phyloP scores from a whole-genome alignment of 2,797 vertebrate species.

The Halcyon badia region DNA sequence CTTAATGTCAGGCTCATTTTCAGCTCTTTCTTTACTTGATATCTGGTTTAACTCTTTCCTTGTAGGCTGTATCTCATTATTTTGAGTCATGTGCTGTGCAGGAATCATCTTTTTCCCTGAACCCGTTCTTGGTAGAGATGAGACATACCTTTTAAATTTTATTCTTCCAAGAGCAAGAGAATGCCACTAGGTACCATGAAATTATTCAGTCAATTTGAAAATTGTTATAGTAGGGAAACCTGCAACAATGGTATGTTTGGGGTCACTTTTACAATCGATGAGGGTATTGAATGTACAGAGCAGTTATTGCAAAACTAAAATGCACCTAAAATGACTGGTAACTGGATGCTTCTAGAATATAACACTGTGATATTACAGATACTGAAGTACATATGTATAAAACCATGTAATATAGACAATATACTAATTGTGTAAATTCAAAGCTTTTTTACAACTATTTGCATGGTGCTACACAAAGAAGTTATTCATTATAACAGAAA shows the following conservation, averaged over 20 bases:
- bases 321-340: too few species aligned
- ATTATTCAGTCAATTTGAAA: not conserved
- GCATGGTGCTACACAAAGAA: not conserved
- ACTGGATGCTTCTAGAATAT: not conserved
- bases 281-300: not conserved
- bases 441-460: not conserved
- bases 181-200: not conserved
- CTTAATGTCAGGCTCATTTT: not conserved
- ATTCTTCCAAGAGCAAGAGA: not conserved
- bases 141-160: not conserved
- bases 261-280: not conserved
- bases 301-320: too few species aligned
- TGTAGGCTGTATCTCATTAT: not conserved
- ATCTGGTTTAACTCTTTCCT: not conserved
- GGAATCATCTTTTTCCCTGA: not conserved
- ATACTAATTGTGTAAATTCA: not conserved
- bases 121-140: not conserved
- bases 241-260: not conserved
- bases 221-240: not conserved
- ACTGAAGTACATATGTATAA: not conserved
- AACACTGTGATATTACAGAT: not conserved
- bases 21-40: not conserved
- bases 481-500: not conserved
- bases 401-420: not conserved
- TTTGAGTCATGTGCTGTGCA: not conserved